Conservation (phyloP, 2,888 invertebrate species). For the Heliothis peltigera region DNA sequence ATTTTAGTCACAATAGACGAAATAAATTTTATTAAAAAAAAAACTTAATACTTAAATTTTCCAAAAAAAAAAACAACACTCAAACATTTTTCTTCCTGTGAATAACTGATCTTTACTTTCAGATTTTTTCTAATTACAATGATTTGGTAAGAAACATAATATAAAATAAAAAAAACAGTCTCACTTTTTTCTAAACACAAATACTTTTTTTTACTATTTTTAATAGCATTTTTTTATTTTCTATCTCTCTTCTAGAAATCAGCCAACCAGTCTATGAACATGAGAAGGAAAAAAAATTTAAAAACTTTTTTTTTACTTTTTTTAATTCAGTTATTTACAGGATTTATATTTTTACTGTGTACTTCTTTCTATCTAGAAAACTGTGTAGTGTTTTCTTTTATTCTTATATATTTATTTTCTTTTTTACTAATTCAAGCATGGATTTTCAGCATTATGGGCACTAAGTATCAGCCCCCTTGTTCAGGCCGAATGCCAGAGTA, state of each 20-base stretch:
- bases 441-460: constrained; percentile 90
- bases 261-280: constrained; percentile 76
- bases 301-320: constrained; percentile 19
- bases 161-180: constrained; percentile 6
- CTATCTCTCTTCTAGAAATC: constrained; percentile 45
- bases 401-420: constrained; percentile 70
- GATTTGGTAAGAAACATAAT: constrained; percentile 32
- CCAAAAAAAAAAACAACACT: constrained; percentile 57
- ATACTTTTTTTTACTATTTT: constrained; percentile 21
- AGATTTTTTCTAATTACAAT: constrained; percentile 38
- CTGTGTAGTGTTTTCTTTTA: constrained; percentile 72
- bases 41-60: constrained; percentile 24
- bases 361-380: constrained; percentile 67
- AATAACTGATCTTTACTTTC: constrained; percentile 81
- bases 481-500: constrained; percentile 89
- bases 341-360: constrained; percentile 66
- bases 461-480: constrained; percentile 87
- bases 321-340: constrained; percentile 85
- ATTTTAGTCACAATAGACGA: constrained; percentile 63
- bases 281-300: constrained; percentile 12
- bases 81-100: constrained; percentile 76
- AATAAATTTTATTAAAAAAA: constrained; percentile 44
- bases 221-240: constrained; percentile 50
- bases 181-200: constrained; percentile 6
- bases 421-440: constrained; percentile 88